Evolutionary conservation across 2,888 invertebrate species (phyloP).

Genomic region (Leptinotarsa juncta): DNA sequence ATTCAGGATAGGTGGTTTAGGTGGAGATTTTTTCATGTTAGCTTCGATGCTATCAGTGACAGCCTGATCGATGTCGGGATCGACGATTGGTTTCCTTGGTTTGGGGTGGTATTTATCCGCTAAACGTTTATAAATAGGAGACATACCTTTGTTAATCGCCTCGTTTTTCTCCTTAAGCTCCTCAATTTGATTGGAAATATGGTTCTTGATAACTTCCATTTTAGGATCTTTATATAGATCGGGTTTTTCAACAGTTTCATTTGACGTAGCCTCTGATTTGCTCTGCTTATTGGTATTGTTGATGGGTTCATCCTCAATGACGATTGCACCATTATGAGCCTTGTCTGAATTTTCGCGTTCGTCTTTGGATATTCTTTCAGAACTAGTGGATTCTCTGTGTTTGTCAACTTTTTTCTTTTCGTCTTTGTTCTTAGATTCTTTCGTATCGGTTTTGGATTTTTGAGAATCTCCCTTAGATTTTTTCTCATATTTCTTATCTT

Average conservation of each 20-base stretch:
- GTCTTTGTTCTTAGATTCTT: constrained; percentile 34
- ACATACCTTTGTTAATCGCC: constrained; percentile 13
- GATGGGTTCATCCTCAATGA: constrained; percentile 49
- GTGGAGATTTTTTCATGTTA: constrained; percentile 48
- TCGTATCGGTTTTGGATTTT: constrained; percentile 8
- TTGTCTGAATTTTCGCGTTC: constrained; percentile 20
- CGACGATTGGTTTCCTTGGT: constrained; percentile 56
- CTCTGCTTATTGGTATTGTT: constrained; percentile 2
- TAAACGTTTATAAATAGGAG: constrained; percentile 54
- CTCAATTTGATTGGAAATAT: constrained; percentile 20
- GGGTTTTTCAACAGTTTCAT: neutral
- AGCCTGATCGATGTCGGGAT: constrained; percentile 57
- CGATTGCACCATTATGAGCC: constrained; percentile 28
- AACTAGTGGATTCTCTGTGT: constrained; percentile 17
- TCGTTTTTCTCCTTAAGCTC: constrained; percentile 21
- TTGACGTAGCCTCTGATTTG: constrained; percentile 50
- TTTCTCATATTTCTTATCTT: constrained; percentile 20
- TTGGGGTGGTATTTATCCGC: constrained; percentile 67
- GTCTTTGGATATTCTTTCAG: constrained; percentile 7
- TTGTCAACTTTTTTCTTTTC: constrained; percentile 27
- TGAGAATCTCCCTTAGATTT: constrained; percentile 28
- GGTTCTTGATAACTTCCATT: constrained; percentile 9
- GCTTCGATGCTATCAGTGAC: constrained; percentile 55
- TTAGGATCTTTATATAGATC: constrained; percentile 2
- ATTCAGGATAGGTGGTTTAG: constrained; percentile 41